Base-by-base conservation (phyloP, 2,113 vertebrate genomes). In the Malurus alboscapulatus region DNA sequence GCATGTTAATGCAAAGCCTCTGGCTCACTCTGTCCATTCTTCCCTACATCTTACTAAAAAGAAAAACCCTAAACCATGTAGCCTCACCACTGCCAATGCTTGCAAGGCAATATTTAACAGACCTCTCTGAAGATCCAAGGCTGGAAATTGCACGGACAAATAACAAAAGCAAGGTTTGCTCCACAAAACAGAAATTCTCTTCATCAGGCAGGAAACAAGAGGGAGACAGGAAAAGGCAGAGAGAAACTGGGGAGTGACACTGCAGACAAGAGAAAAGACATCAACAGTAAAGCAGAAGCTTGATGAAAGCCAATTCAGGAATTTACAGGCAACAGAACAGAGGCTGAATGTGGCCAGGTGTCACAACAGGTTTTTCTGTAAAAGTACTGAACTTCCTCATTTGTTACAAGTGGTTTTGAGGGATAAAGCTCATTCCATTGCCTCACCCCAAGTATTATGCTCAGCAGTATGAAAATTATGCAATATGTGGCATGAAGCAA, bases 401-500 rank as follows among this genome's bases (percentile, higher is more conserved):
- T 7, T 2, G 13, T 59, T 68, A 36, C 19, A 55, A 45, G 20
- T 42, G 16, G 34, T 79, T 82, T 40, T 72, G 58, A 85, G 19
- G 50, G 19, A 62, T 54, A 66, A 65, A 87, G 24, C n/a, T 71
- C 36, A 53, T 78, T 84, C 48, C 57, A 12, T 17, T 72, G 10
- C 48, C 38, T 69, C 36, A 21, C 5, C 9, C 15, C 48, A 26
- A 6, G 4, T 12, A 45, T 26, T 40, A 9, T 2, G 5, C 42
- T 54, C 57, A 84, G 40, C 36, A 42, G 44, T 7, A 75, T 1
- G 2, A 87, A 87, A 81, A 62, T 14, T 2, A 59, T 40, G 18
- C 2, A 66, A 45, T 3, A 48, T 0, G 0, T 40, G 61, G 45
- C 38, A 44, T 0, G 0, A 88, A 82, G 27, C 7, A 80, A 84